phyloP scores from a whole-genome alignment of 2,113 vertebrate genomes.

The Crotalus tigris region DNA sequence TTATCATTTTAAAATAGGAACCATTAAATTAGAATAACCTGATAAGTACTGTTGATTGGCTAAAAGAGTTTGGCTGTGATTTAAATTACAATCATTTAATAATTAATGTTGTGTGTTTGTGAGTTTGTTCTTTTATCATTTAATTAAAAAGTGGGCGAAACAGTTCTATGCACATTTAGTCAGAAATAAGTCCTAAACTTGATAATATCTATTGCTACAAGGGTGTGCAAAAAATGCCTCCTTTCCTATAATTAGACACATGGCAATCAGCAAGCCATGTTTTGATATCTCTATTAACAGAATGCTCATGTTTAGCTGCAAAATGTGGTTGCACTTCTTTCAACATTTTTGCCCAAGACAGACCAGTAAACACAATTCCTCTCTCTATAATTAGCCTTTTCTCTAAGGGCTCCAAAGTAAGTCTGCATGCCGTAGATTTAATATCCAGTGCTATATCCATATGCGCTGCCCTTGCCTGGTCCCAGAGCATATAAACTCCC shows the following conservation, averaged over 20 bases:
- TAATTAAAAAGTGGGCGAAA: conserved; percentile 48
- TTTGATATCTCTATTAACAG: conserved; percentile 82
- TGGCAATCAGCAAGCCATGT: conserved; percentile 66
- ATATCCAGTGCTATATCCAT: conserved; percentile 87
- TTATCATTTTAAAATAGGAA: conserved; percentile 64
- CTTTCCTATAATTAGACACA: conserved; percentile 70
- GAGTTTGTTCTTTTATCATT: conserved; percentile 46
- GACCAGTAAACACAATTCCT: conserved; percentile 87
- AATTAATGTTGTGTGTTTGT: conserved; percentile 60
- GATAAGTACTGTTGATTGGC: conserved; percentile 65
- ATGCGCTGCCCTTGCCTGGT: conserved; percentile 85
- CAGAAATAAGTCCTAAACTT: not conserved
- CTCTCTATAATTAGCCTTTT: conserved; percentile 88
- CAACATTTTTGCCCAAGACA: conserved; percentile 84
- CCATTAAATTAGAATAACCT: conserved; percentile 60
- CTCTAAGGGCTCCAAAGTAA: conserved; percentile 81
- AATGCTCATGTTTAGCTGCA: conserved; percentile 77
- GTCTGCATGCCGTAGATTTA: conserved; percentile 84
- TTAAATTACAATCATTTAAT: conserved; percentile 67
- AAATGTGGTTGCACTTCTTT: conserved; percentile 79
- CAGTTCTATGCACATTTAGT: not conserved
- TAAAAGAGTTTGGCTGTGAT: conserved; percentile 62
- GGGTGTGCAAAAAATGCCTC: conserved; percentile 13
- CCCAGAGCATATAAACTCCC: conserved; percentile 87
- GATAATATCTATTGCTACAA: not conserved